Base-by-base conservation (phyloP, 2,113 vertebrate genomes). In the Zosterops pallidus region DNA sequence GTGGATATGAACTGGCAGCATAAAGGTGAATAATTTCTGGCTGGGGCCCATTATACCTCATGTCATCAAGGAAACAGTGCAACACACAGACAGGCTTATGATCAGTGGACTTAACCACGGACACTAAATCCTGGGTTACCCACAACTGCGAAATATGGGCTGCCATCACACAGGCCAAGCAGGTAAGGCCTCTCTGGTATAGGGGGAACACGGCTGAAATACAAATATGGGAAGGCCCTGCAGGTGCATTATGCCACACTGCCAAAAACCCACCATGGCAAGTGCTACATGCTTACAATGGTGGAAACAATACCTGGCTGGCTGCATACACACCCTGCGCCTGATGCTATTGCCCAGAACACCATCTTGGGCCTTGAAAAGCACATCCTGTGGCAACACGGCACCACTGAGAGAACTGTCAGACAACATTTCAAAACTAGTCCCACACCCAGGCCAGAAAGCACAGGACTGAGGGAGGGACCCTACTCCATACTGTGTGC, bases 241-340 rank as follows among this genome's bases (percentile, higher is more conserved):
- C 22, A 44, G 4, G 33, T 2, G 0, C 0, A 50, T 25, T 8
- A 33, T 25, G 29, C 2, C 8, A 17, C 42, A 35, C 31, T 11
- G 25, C 71, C 14, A 17, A 42, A 52, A 33, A 77, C 6, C 2
- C 31, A 26, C 14, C 3, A 12, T 6, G 25, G 22, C 46, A 77
- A 52, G 22, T 12, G 12, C 63, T 60, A 77, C 55, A 77, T 15
- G 31, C 26, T 60, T 68, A 33, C 63, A 44, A 2, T 6, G 14
- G 18, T 28, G 39, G 33, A 77, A 86, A 86, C 33, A 46, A 39
- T 2, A 20, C 14, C 33, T 9, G 18, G 22, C 14, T 8, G 14
- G 31, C 13, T 21, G 6, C 53, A 77, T 37, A 60, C 14, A 44
- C 0, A 19, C 14, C 33, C 55, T 5, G 14, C 2, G 7, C 31